phyloP scores from a whole-genome alignment of 2,113 vertebrate genomes.

The Phyllostomus discolor region DNA sequence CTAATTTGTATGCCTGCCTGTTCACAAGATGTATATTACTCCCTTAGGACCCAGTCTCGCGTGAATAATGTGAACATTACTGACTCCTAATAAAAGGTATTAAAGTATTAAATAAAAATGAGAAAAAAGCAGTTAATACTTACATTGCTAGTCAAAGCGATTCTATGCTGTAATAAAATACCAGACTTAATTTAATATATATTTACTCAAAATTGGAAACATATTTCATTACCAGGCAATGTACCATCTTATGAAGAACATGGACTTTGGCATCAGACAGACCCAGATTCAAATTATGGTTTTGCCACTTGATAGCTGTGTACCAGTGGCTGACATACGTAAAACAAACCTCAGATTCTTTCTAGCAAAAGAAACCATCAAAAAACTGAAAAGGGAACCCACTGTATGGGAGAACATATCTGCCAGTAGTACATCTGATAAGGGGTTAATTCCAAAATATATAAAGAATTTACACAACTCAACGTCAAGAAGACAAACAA shows the following conservation, averaged over 20 bases:
- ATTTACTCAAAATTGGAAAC: background rate
- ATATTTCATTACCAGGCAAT: background rate
- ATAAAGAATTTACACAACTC: too few relatives aligned
- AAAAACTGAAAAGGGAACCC: too few relatives aligned
- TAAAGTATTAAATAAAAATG: conserved; percentile 12
- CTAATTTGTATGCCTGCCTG: background rate
- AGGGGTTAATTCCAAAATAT: too few relatives aligned
- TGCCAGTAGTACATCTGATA: too few relatives aligned
- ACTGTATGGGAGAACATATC: too few relatives aligned
- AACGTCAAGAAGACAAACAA: too few relatives aligned
- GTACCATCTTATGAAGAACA: background rate
- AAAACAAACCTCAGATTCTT: background rate
- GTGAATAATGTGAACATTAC: background rate
- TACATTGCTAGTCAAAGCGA: background rate
- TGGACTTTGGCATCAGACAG: background rate
- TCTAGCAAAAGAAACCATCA: too few relatives aligned
- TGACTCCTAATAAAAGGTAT: background rate
- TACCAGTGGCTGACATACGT: background rate
- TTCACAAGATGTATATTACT: background rate
- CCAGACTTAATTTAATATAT: background rate
- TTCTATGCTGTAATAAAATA: background rate
- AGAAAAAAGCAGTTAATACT: background rate
- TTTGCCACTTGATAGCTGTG: background rate
- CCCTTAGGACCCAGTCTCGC: background rate
- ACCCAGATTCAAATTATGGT: background rate